Evolutionary conservation across 2,113 vertebrate species (phyloP), one percentile per base, ranked within the genome.

Genomic region (Phaetusa simplex): DNA sequence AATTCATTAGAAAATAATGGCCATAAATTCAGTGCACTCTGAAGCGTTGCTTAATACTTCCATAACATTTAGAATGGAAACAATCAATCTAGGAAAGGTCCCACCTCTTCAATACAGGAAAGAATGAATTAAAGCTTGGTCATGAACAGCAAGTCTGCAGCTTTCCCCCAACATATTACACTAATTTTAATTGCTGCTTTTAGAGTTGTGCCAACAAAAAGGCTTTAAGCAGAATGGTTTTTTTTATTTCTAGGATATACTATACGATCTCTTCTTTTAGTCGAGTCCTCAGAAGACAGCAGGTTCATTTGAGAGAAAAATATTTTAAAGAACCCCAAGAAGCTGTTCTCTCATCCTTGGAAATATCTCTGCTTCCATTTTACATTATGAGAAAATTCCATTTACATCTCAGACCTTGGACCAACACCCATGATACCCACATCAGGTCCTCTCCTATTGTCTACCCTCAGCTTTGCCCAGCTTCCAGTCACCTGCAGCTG

Each of bases 1-100:
- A 95, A 96, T 96, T 93, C 79, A 94, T 96, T 93, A 92, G 52
- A 88, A 95, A 94, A 81, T 90, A 95, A 96, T 65, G 49, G 34
- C 38, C 17, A 79, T 94, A 90, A 97, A 95, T 97, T 93, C 90
- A 95, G 73, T 66, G 53, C 38, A 38, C 64, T 72, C 56, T 67
- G 67, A 92, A 93, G 40, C 5, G 2, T 81, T 95, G 85, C 82
- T 95, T 97, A 92, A 94, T 95, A 95, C 90, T 81, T 92, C 82
- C 72, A 79, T 93, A 96, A 88, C 86, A 95, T 90, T 96, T 91
- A 94, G 47, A 94, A 91, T 50, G 79, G 36, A 71, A 82, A 76
- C 69, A 96, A 82, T 96, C 86, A 78, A 71, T 93, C 88, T 66
- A 77, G 71, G 49, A 82, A 86, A 92, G 59, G 88, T 88, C 43